These are phyloP conservation scores for Caradrina kadenii DNA, from an alignment of 2,888 invertebrate species.

Conservation along the genomic window DNA sequence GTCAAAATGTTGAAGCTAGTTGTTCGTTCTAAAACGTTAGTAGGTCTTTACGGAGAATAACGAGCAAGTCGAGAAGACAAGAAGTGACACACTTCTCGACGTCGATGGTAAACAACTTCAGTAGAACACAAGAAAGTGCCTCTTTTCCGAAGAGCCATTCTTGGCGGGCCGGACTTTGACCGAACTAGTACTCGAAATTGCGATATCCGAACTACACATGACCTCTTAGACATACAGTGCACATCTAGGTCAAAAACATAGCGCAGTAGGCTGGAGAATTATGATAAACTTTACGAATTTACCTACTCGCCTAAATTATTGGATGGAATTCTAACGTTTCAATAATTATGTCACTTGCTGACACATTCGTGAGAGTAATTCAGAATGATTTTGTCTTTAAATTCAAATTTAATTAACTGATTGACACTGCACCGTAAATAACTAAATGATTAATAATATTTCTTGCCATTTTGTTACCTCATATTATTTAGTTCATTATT, in stretches of 20 bases:
- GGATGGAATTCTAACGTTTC: not conserved
- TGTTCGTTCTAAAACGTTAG: no score
- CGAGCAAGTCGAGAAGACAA: not conserved
- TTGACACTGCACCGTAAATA: no score
- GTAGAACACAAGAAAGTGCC: conserved; percentile 23
- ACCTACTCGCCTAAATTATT: conserved; percentile 17
- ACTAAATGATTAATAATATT: no score
- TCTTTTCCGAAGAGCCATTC: conserved; percentile 29
- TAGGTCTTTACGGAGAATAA: no score
- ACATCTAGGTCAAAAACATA: conserved; percentile 54
- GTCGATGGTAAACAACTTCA: conserved; percentile 43
- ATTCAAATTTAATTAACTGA: no score
- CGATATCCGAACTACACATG: conserved; percentile 44
- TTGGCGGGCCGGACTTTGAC: conserved; percentile 33
- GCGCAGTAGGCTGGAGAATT: conserved; percentile 24
- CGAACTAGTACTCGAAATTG: conserved; percentile 39
- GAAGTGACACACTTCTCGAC: conserved; percentile 16
- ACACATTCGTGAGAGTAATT: conserved; percentile 5
- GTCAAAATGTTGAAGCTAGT: no score
- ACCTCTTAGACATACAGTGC: conserved; percentile 42
- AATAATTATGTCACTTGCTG: conserved; percentile 29
- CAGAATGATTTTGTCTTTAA: no score
- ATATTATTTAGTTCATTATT: no score
- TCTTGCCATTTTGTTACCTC: no score
- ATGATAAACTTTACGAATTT: conserved; percentile 21